Evolutionary conservation across 2,797 vertebrate genomes (phyloP).

Genomic region (Dicrostonyx torquatus): DNA sequence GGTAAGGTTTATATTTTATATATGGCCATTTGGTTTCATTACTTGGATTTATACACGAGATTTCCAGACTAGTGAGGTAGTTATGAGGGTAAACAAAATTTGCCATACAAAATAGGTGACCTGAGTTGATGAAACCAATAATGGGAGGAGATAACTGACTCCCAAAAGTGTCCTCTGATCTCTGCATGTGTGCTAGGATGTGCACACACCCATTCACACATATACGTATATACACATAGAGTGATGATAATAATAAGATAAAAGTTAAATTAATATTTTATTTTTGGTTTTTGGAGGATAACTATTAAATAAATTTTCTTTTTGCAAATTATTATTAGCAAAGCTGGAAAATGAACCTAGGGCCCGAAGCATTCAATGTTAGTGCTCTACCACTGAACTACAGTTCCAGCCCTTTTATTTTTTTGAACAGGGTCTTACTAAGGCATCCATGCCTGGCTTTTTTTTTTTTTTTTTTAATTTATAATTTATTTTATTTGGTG

Average conservation of each 20-base stretch:
- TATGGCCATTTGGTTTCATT: neutral
- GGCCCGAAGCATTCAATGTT: neutral
- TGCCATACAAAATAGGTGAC: too few species aligned
- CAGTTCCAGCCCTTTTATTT: neutral
- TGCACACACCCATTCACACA: neutral
- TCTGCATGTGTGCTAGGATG: neutral
- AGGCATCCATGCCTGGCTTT: neutral
- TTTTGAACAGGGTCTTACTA: neutral
- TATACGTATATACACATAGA: too few species aligned
- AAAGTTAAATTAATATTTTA: neutral
- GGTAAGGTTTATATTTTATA: neutral
- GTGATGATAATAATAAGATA: neutral
- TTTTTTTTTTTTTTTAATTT: neutral
- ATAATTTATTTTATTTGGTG: constrained; percentile 38
- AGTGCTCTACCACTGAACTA: neutral
- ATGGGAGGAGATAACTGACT: neutral
- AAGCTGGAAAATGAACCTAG: neutral
- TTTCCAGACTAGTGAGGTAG: neutral
- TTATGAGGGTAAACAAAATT: neutral
- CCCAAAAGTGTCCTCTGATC: neutral
- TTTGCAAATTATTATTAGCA: neutral
- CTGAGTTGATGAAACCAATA: neutral
- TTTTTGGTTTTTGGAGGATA: neutral
- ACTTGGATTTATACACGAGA: neutral
- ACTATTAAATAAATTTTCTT: neutral